Base-by-base conservation (phyloP, 2,888 invertebrate species). In the Caenorhabditis sp. region DNA sequence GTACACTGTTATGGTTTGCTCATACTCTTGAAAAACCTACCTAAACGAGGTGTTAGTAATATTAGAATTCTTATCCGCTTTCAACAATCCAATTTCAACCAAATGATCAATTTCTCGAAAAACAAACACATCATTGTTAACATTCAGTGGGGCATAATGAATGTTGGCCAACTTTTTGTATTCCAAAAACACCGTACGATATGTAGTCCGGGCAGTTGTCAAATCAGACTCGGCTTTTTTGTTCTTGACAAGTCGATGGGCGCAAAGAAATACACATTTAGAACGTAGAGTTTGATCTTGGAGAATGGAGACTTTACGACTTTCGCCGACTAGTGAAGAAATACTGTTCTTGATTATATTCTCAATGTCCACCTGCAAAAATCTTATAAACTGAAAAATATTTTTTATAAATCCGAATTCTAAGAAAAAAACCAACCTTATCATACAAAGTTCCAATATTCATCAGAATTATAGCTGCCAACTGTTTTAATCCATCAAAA, bases 31-130 rank as follows among this genome's bases (percentile, higher is more conserved):
- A 52, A 52, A 52, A 52, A 52, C 26, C 25, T 3, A 71, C 71
- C 72, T 52, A 50, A 74, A 74, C 12, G 74, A 74, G 1, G 63
- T 67, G 25, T 74, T 69, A 0, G 66, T 67, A 0, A 67, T 60
- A 53, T 70, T 74, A 0, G 23, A 52, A 36, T 53, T 67, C 21
- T 64, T 58, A 31, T 74, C 74, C 1, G 63, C 63, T 43, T 52
- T 53, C 31, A 74, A 23, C 25, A 74, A 53, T 59, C 74, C 74
- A 43, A 63, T 63, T 53, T 67, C 63, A 21, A 70, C 64, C 5
- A 74, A 63, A 58, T 74, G 69, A 67, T 74, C 74, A 25, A 74
- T 36, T 60, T 70, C 74, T 2, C 74, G 70, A 56, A 70, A 74
- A 20, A 74, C 50, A 23, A 52, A 70, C 17, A 70, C 38, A 49